Evolutionary conservation across 2,888 invertebrate genomes (phyloP).

Genomic region (Agapetus fuscipes): DNA sequence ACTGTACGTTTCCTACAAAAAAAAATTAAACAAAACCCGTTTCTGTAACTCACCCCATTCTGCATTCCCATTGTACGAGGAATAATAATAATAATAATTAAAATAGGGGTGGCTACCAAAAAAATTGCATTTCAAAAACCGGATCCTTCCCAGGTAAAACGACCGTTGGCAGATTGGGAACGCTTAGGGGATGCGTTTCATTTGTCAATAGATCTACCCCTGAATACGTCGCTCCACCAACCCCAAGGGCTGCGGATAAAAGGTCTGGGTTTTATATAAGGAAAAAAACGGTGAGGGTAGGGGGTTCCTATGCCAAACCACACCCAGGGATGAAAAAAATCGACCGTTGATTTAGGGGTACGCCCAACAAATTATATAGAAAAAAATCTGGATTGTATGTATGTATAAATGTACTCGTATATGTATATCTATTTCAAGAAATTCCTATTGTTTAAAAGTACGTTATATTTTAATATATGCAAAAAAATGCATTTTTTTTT

Average conservation of each 20-base stretch:
- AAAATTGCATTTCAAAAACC: conserved; percentile 9
- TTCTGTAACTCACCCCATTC: no score
- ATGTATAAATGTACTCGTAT: no score
- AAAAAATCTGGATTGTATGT: no score
- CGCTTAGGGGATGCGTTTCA: conserved; percentile 7
- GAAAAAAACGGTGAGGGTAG: conserved; percentile 13
- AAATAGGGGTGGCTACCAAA: conserved; percentile 8
- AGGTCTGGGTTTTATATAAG: conserved; percentile 9
- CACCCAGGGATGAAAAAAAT: conserved; percentile 10
- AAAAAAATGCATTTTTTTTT: no score
- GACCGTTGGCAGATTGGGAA: conserved; percentile 9
- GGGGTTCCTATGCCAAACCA: conserved; percentile 11
- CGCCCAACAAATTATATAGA: no score
- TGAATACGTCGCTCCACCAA: conserved; percentile 11
- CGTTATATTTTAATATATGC: no score
- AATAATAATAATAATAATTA: neutral
- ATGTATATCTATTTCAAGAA: no score
- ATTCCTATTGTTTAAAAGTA: no score
- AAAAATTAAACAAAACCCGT: no score
- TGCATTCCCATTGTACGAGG: no score
- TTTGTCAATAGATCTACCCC: conserved; percentile 11
- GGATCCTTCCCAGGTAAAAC: conserved; percentile 7
- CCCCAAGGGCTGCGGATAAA: conserved; percentile 14
- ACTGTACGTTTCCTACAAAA: no score
- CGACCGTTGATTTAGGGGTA: conserved; percentile 1